phyloP scores from a whole-genome alignment of 2,113 vertebrate species.

The Melanocharis versteri region DNA sequence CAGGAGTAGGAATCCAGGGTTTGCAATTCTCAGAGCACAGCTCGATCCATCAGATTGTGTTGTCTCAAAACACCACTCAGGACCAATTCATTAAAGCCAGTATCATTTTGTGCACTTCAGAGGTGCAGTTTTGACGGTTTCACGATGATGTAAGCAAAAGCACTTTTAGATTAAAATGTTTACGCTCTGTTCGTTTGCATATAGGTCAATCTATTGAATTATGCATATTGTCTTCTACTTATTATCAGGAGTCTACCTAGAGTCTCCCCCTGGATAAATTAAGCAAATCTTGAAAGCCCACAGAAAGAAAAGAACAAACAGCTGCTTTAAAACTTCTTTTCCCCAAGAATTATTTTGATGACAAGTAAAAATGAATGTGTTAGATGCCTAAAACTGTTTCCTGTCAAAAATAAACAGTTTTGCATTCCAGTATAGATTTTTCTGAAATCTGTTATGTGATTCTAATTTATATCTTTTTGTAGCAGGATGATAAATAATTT shows the following conservation, averaged over 20 bases:
- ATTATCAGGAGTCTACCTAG: not conserved
- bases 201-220: constrained; percentile 4
- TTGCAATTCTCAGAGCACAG: not conserved
- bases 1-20: not conserved
- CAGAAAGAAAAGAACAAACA: not conserved
- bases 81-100: not conserved
- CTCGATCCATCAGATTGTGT: not conserved
- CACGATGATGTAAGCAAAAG: not conserved
- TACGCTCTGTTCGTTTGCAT: not conserved
- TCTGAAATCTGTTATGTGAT: not conserved
- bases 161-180: not conserved
- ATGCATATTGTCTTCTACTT: not conserved
- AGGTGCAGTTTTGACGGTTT: not conserved
- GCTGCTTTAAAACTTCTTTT: not conserved
- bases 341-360: not conserved
- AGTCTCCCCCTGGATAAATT: not conserved
- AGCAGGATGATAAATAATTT: not conserved
- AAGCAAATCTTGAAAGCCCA: not conserved
- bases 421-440: not conserved
- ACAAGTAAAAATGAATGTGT: not conserved
- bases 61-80: not conserved
- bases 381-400: not conserved
- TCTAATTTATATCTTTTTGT: not conserved
- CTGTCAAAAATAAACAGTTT: not conserved
- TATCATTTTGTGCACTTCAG: not conserved